A percentile compares a stretch with the other conserved stretches of the same genome.
Evolutionary conservation across 2,113 vertebrate species (phyloP).

Genomic region (Trogon melanurus): DNA sequence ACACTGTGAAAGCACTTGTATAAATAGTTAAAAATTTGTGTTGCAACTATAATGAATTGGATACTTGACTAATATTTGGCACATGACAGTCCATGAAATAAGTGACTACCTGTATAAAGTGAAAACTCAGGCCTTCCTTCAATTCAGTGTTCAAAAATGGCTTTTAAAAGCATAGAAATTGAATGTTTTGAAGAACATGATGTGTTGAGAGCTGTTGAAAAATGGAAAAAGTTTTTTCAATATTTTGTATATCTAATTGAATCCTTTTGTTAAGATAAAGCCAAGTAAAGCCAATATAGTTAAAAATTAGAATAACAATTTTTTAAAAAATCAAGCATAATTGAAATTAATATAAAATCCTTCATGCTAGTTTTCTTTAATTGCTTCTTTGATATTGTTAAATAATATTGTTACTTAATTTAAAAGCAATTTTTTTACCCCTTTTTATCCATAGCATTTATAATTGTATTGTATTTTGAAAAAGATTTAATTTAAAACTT

Average conservation of each 20-base stretch:
- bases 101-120: not conserved
- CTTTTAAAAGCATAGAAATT: not conserved
- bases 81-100: not conserved
- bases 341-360: not conserved
- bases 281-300: not conserved
- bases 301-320: not conserved
- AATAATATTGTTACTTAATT: not conserved
- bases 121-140: not conserved
- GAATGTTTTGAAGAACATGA: not conserved
- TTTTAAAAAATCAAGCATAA: not conserved
- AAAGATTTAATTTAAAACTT: not conserved
- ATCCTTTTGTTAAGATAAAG: not conserved
- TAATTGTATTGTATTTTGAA: not conserved
- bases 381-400: not conserved
- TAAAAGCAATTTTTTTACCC: not conserved
- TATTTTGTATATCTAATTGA: not conserved
- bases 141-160: not conserved
- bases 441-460: not conserved
- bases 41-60: not conserved
- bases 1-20: not conserved
- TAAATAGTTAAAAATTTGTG: not conserved
- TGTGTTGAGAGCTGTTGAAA: not conserved
- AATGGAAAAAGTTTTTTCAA: not conserved
- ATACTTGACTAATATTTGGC: not conserved
- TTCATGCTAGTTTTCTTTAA: not conserved